phyloP scores from a whole-genome alignment of 1,140 invertebrate genomes.

The Aphidius ervi region DNA sequence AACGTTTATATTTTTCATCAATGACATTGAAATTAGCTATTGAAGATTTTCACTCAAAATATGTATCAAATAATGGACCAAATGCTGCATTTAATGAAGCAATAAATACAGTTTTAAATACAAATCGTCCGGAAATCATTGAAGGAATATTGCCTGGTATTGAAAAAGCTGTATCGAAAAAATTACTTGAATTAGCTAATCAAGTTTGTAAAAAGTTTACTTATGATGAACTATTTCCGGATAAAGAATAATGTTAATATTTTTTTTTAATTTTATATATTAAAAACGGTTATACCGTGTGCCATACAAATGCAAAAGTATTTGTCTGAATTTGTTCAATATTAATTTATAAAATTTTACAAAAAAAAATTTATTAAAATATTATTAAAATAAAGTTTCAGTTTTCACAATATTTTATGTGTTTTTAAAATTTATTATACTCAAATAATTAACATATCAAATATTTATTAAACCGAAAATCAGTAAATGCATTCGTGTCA shows the following conservation, averaged over 20 bases:
- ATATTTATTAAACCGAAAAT: too few species aligned
- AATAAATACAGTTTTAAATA: slow-evolving; percentile 32
- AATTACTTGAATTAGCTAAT: slow-evolving; percentile 32
- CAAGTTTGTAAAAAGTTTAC: slow-evolving; percentile 39
- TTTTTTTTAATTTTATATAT: not conserved
- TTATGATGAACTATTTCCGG: slow-evolving; percentile 46
- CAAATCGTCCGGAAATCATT: slow-evolving; percentile 37
- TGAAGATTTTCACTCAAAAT: slow-evolving; percentile 28
- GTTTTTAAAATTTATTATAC: too few species aligned
- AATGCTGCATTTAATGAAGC: slow-evolving; percentile 32
- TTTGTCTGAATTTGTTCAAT: too few species aligned
- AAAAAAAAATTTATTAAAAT: too few species aligned
- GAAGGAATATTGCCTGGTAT: slow-evolving; percentile 33
- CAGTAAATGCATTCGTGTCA: too few species aligned
- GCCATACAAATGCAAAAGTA: too few species aligned
- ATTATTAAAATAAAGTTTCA: too few species aligned
- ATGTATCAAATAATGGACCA: slow-evolving; percentile 24
- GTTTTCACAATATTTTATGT: too few species aligned
- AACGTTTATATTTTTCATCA: slow-evolving; percentile 32
- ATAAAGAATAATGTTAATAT: slow-evolving; percentile 30
- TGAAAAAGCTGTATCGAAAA: slow-evolving; percentile 34
- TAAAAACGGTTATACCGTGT: too few species aligned
- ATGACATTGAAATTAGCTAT: slow-evolving; percentile 33
- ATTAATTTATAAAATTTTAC: too few species aligned
- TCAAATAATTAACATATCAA: too few species aligned